Evolutionary conservation across 2,797 vertebrate species (phyloP).

Genomic region (Falco naumanni): DNA sequence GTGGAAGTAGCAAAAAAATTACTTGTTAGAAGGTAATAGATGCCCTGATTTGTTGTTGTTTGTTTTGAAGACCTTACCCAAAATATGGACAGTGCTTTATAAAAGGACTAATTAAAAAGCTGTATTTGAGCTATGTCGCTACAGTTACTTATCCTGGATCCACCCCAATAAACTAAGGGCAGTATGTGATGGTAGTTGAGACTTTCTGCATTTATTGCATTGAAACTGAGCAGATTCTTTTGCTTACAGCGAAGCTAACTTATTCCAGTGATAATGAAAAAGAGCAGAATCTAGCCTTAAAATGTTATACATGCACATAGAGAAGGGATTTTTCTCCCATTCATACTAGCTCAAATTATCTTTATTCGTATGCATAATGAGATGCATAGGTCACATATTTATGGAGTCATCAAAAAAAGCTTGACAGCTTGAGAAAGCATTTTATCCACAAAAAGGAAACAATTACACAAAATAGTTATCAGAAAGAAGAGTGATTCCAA

Average conservation of each 20-base stretch:
- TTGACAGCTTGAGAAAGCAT: slow-evolving; percentile 29
- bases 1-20: neutral
- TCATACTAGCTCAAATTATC: neutral
- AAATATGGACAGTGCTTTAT: neutral
- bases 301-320: neutral
- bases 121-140: neutral
- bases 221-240: neutral
- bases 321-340: neutral
- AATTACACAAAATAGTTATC: neutral
- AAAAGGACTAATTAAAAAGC: neutral
- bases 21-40: neutral
- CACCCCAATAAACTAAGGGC: neutral
- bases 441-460: slow-evolving; percentile 33
- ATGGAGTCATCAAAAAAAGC: neutral
- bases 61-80: neutral
- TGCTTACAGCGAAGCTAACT: neutral
- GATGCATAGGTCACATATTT: neutral
- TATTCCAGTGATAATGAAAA: neutral
- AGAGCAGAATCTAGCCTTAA: neutral
- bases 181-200: neutral
- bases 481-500: neutral
- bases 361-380: neutral
- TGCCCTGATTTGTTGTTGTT: neutral
- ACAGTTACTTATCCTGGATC: neutral
- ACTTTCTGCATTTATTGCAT: neutral